These are phyloP conservation scores for Holacanthus passer DNA, from an alignment of 2,113 vertebrate species.

Conservation along the genomic window DNA sequence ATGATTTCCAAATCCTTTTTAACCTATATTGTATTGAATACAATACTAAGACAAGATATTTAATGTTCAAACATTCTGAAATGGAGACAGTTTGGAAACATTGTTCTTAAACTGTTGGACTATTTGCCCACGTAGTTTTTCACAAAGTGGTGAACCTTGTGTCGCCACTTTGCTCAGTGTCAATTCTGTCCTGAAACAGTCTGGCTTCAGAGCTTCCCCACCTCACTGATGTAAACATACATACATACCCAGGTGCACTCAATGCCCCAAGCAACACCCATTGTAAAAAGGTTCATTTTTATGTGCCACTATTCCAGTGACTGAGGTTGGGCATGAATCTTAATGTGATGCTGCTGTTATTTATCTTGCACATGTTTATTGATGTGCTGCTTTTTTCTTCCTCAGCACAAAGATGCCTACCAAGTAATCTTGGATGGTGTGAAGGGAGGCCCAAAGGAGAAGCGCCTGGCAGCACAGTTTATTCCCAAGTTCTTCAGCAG, in stretches of 20 bases:
- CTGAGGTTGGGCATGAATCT: not conserved
- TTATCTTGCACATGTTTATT: not conserved
- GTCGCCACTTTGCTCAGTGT: no score
- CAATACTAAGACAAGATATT: no score
- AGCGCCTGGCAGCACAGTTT: constrained; percentile 97
- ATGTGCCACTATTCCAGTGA: not conserved
- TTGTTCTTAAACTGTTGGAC: no score
- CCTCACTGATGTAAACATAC: not conserved
- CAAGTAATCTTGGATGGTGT: constrained; percentile 95
- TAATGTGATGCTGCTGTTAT: not conserved
- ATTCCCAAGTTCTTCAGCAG: constrained; percentile 99
- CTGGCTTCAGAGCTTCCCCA: not conserved
- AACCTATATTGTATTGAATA: no score
- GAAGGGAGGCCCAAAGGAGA: constrained; percentile 97
- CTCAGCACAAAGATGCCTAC: constrained; percentile 97
- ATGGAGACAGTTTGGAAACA: no score
- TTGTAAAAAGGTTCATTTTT: not conserved
- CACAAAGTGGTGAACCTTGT: no score
- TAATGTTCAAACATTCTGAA: no score
- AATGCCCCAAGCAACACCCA: not conserved
- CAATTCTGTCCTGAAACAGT: no score
- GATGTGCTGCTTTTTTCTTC: not conserved
- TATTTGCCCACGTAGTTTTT: no score
- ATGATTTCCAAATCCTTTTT: no score
- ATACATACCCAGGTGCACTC: not conserved